These are phyloP conservation scores for Sicus ferrugineus DNA, from an alignment of 2,888 invertebrate species.

Conservation along the genomic window DNA sequence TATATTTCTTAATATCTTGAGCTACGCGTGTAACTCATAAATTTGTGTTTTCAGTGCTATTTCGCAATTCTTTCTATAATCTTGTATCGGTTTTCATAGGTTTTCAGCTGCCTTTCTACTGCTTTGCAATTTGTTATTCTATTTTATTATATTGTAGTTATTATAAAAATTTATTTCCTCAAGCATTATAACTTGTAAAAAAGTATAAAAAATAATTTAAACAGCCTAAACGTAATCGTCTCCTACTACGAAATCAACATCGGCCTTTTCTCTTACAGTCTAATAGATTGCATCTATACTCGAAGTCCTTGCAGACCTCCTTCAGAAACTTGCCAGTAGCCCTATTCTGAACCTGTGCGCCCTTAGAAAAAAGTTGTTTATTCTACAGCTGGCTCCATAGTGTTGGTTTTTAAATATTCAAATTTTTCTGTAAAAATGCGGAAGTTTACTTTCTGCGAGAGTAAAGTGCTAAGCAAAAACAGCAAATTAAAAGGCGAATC, in stretches of 20 bases:
- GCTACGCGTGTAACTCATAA: conserved; percentile 15
- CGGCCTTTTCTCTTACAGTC: neutral
- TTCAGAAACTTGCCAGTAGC: conserved; percentile 21
- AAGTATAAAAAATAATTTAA: conserved; percentile 31
- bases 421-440: conserved; percentile 7
- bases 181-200: conserved; percentile 16
- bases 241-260: neutral
- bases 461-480: no score
- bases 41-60: conserved; percentile 6
- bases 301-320: neutral
- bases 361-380: conserved; percentile 4
- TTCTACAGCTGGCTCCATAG: conserved; percentile 5
- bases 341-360: neutral
- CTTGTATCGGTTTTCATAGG: conserved; percentile 35
- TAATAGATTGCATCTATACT: neutral
- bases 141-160: conserved; percentile 48
- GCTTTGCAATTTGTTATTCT: conserved; percentile 56
- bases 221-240: conserved; percentile 14
- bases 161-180: conserved; percentile 20
- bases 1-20: neutral
- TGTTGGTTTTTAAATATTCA: conserved; percentile 11
- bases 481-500: no score
- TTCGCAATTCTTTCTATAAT: conserved; percentile 25
- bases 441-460: no score
- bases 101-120: conserved; percentile 34